These are phyloP conservation scores for Leptodactylus fuscus DNA, from an alignment of 2,113 vertebrate species.

Conservation along the genomic window DNA sequence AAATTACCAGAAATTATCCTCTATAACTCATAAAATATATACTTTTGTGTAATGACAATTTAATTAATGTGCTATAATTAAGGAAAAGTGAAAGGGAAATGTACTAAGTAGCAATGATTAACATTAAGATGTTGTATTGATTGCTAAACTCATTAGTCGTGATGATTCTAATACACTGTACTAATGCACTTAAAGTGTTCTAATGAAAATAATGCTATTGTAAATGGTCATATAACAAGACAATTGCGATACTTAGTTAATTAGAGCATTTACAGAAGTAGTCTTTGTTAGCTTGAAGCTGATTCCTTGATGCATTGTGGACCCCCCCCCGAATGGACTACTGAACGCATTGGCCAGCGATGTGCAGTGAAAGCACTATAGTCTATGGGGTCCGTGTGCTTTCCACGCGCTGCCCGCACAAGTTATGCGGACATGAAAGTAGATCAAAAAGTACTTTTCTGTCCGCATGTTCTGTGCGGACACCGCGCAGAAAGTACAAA, in stretches of 20 bases:
- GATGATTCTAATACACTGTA: neutral
- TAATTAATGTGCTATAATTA: constrained; percentile 31
- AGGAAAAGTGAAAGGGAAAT: neutral
- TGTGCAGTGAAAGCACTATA: no score
- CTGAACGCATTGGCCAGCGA: no score
- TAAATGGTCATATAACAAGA: neutral
- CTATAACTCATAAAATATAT: constrained; percentile 7
- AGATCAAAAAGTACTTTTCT: no score
- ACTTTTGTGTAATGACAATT: constrained; percentile 8
- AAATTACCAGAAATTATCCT: constrained; percentile 5
- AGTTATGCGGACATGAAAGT: no score
- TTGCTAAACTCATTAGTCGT: constrained; percentile 12
- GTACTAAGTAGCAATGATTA: constrained; percentile 20
- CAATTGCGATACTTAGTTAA: no score
- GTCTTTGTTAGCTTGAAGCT: no score
- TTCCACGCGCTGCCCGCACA: no score
- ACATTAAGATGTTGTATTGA: constrained; percentile 41
- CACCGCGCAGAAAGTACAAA: no score
- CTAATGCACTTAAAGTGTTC: neutral
- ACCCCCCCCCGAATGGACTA: no score
- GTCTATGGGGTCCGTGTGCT: no score
- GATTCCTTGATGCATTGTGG: no score
- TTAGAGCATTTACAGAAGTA: neutral
- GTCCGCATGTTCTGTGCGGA: no score
- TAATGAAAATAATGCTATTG: neutral